Evolutionary conservation across 2,888 invertebrate species (phyloP).

Genomic region (Trilocha varians): DNA sequence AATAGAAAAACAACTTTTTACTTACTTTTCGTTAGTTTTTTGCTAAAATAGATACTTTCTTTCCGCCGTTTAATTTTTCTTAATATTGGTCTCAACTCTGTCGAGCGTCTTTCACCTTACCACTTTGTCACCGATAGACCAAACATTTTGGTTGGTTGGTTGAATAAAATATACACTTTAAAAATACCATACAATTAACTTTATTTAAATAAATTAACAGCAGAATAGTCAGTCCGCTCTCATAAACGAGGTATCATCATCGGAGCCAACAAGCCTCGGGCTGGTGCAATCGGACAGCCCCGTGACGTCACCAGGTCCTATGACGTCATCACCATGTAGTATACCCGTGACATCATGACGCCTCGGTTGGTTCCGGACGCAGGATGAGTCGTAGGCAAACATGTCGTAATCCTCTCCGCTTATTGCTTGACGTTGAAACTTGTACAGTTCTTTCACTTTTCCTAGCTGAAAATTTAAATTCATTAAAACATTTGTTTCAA

Average conservation of each 20-base stretch:
- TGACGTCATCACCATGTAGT: conserved; percentile 11
- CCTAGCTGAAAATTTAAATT: background rate
- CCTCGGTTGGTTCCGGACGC: conserved; percentile 35
- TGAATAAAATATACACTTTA: background rate
- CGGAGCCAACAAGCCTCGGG: conserved; percentile 15
- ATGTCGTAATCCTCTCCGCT: conserved; percentile 16
- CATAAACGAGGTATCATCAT: conserved; percentile 10
- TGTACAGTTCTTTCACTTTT: background rate
- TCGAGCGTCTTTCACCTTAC: too few relatives aligned
- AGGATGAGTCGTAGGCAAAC: conserved; percentile 13
- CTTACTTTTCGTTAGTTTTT: too few relatives aligned
- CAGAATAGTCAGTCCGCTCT: conserved; percentile 3
- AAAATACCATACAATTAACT: background rate
- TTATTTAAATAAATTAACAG: conserved; percentile 1
- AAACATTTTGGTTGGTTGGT: background rate
- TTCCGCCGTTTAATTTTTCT: too few relatives aligned
- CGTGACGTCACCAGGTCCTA: conserved; percentile 17
- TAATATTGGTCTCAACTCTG: too few relatives aligned
- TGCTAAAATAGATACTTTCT: too few relatives aligned
- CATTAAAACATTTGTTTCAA: too few relatives aligned
- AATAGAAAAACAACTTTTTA: too few relatives aligned
- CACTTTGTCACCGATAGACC: background rate
- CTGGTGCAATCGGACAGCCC: conserved; percentile 4
- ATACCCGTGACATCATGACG: too few relatives aligned
- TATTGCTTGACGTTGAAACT: conserved; percentile 10